Percentiles rank a stretch among this genome's conserved stretches.
phyloP scores from a whole-genome alignment of 2,113 vertebrate species.

The Myocastor coypus region DNA sequence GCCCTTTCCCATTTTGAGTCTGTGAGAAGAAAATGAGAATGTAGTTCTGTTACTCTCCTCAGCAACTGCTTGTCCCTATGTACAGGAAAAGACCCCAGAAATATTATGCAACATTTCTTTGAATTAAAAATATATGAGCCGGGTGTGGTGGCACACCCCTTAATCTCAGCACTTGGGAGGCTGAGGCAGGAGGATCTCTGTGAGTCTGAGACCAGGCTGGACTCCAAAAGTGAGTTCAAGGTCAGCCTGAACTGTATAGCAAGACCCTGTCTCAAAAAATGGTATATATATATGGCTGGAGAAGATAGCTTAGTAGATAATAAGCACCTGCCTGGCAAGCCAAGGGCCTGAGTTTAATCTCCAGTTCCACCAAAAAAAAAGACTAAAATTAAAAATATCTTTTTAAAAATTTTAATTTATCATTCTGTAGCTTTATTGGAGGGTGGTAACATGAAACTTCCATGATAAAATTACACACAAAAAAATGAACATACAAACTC shows the following conservation, averaged over 20 bases:
- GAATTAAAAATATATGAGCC: constrained; percentile 68
- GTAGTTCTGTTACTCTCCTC: constrained; percentile 2
- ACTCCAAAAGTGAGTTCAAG: too few species aligned
- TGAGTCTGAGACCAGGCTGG: too few species aligned
- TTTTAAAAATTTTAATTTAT: constrained; percentile 44
- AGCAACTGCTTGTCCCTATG: constrained; percentile 26
- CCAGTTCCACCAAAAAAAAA: too few species aligned
- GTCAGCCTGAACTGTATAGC: too few species aligned
- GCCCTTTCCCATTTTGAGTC: constrained; percentile 94
- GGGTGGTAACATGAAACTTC: not conserved
- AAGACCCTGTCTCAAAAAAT: too few species aligned
- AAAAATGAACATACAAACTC: not conserved
- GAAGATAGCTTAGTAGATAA: too few species aligned
- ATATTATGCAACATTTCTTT: constrained; percentile 2
- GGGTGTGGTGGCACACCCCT: too few species aligned
- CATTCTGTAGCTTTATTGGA: constrained; percentile 35
- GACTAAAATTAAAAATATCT: constrained; percentile 62
- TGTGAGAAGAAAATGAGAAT: constrained; percentile 78
- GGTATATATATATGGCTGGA: too few species aligned
- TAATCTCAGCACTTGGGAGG: too few species aligned
- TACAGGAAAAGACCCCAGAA: constrained; percentile 69
- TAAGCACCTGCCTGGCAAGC: too few species aligned
- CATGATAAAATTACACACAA: not conserved
- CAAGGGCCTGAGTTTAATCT: too few species aligned
- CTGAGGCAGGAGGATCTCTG: too few species aligned